Base-by-base conservation (phyloP, 92 coral and sea anemone genomes). In the Isaurus tuberculatus region DNA sequence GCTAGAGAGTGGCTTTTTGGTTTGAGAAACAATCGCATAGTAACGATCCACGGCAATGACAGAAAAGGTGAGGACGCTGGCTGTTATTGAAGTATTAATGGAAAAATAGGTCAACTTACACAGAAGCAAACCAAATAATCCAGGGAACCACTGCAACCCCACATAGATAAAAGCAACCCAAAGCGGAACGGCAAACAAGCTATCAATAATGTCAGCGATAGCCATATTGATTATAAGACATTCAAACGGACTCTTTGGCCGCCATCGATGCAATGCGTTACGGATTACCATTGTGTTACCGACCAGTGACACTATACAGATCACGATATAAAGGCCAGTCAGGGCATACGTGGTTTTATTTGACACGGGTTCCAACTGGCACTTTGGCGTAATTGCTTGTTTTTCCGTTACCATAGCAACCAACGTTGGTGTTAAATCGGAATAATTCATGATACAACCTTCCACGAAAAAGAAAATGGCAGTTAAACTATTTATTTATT, bases 161-260 rank as follows among this genome's bases (percentile, higher is more conserved):
- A 74, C 17, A 16, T 74, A 10, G 22, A 53, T 9, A 53, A 28
- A 74, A 0, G 80, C 80, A 27, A 74, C 29, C 80, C 80, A 74
- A 0, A 74, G 80, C 22, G 80, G 80, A 23, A 51, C 20, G 30
- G 66, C 80, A 22, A 51, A 74, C 57, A 74, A 25, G 44, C 80
- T 49, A 74, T 74, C 80, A 51, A 74, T n/a, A 14, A 74, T 49
- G 66, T 74, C 80, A 30, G 80, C 80, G 65, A 66, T 19, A 53
- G 80, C 80, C 80, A 74, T 74, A 34, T 74, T 74, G 42, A 74
- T 53, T 25, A 74, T 74, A 3, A 74, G 80, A 27, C n/a, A 19
- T 14, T 74, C 80, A 74, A 74, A 74, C 16, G 80, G 80, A 53
- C n/a, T 53, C 66, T 28, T 74, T 5, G 80, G 44, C 29, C 30